Percentiles rank a stretch among this genome's conserved stretches.
Conservation (phyloP, 2,113 vertebrate species). For the Eolophus roseicapilla region DNA sequence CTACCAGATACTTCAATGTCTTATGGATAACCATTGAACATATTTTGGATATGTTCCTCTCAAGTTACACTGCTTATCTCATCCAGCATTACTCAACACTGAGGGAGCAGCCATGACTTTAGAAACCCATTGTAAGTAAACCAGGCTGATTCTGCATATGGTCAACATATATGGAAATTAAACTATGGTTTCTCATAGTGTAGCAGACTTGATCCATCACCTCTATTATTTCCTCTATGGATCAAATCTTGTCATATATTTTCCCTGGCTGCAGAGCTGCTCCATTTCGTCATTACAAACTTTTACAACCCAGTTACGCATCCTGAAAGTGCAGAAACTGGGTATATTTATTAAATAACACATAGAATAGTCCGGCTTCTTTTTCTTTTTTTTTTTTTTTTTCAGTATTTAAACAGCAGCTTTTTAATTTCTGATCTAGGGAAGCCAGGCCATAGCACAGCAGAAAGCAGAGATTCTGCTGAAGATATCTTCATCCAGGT, state of each 20-base stretch:
- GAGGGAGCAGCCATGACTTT: background rate
- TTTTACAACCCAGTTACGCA: background rate
- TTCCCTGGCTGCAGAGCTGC: background rate
- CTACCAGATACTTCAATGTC: background rate
- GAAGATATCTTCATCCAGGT: background rate
- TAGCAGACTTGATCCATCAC: background rate
- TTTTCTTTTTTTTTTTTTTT: background rate
- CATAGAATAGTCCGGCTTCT: background rate
- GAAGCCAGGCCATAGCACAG: background rate
- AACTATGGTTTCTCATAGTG: background rate
- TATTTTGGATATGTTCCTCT: background rate
- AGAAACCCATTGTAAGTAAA: background rate
- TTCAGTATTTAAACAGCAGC: background rate
- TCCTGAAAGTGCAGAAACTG: background rate
- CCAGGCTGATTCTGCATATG: background rate
- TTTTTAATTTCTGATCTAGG: background rate
- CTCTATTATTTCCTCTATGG: background rate
- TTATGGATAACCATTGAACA: background rate
- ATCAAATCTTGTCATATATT: background rate
- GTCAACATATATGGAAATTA: background rate
- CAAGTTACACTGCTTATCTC: background rate
- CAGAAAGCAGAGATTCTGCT: background rate
- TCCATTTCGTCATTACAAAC: background rate
- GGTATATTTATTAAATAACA: background rate
- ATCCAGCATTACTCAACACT: background rate